phyloP scores from a whole-genome alignment of 2,888 invertebrate species.

The Tupiocoris notatus region DNA sequence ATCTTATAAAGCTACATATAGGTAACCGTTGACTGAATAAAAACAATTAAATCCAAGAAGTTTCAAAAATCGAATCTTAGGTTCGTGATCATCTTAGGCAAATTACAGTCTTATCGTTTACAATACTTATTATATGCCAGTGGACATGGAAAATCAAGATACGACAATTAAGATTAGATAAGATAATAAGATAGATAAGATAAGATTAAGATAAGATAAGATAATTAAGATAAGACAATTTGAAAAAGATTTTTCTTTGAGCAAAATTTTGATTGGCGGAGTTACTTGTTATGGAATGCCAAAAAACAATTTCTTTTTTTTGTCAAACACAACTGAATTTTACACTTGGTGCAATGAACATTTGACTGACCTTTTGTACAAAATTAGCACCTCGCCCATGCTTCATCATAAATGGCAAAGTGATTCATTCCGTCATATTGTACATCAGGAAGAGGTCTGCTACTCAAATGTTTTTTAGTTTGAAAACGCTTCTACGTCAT shows the following conservation, averaged over 20 bases:
- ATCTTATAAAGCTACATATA: neutral
- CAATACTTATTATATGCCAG: neutral
- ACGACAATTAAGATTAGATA: neutral
- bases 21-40: neutral
- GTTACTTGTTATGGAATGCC: slow-evolving; percentile 21
- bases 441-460: slow-evolving; percentile 25
- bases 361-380: slow-evolving; percentile 16
- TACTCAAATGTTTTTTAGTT: neutral
- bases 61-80: neutral
- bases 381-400: slow-evolving; percentile 20
- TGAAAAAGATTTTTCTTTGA: neutral
- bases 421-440: slow-evolving; percentile 34
- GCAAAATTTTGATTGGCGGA: neutral
- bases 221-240: no score
- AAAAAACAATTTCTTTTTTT: slow-evolving; percentile 39
- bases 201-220: neutral
- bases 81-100: neutral
- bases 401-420: slow-evolving; percentile 14
- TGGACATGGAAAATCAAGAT: no score
- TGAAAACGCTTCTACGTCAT: no score
- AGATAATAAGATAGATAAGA: neutral
- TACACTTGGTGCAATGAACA: slow-evolving; percentile 33
- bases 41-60: neutral
- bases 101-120: slow-evolving; percentile 1
- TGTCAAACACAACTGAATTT: slow-evolving; percentile 39